Base-by-base conservation (phyloP, 2,797 vertebrate genomes). In the Anomalospiza imberbis region DNA sequence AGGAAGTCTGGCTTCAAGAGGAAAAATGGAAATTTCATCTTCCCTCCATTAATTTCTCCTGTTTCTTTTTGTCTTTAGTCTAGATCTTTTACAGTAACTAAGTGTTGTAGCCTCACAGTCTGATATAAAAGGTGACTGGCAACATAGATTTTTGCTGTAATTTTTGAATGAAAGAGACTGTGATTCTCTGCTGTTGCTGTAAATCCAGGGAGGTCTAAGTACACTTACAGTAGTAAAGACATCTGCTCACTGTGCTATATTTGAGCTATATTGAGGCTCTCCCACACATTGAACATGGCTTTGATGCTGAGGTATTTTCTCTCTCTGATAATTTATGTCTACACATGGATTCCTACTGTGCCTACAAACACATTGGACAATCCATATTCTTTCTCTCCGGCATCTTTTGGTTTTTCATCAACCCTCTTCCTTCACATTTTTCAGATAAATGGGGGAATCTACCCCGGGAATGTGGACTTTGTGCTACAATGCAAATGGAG, bases 201-300 rank as follows among this genome's bases (percentile, higher is more conserved):
- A 81, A 94, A 94, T 84, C 18, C 73, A 84, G 28, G 54, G 85
- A 75, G 34, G 53, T 77, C 78, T 85, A 63, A 88, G 68, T 72
- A 89, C 53, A 61, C 54, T 61, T 45, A 21, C 4, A 19, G 62
- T 96, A 96, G 96, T 96, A 96, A 94, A 94, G 94, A 94, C 95
- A 96, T 96, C 93, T 96, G 94, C 83, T 95, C 4, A 4, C 83
- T 94, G 68, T 71, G 83, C 86, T 96, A 89, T 79, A 93, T 93
- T 94, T 94, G 53, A 85, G 67, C 77, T 93, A 40, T 62, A 63
- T 61, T 85, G 82, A 95, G 73, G 19, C 44, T 94, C 32, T 89
- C 91, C 89, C 88, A 95, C 70, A 0, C 76, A 54, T 0, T 78
- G 53, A 91, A 68, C 4, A 21, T 32, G 82, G 74, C 48, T 75